Base-by-base conservation (phyloP, 1,140 invertebrate genomes). In the Eulimnadia texana region DNA sequence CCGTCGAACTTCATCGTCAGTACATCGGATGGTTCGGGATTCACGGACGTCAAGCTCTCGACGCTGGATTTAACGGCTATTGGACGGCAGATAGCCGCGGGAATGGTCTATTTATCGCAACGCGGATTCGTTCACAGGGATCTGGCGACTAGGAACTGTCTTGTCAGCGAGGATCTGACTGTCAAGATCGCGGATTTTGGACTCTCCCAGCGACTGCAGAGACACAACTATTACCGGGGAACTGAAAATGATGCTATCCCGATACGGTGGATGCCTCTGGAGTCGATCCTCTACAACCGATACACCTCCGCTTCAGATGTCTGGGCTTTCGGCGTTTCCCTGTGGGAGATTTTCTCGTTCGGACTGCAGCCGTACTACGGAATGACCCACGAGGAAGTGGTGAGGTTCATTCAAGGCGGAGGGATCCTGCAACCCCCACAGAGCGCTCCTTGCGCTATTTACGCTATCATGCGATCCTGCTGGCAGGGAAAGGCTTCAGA, bases 131-230 rank as follows among this genome's bases (percentile, higher is more conserved):
- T 97, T 0, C 94, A 98, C 74, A 80, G 93, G 58, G 94, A 97
- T 75, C 75, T 98, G 65, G 93, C 94, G 0, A 95, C 93, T 0
- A 79, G 94, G 70, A 98, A 98, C 77, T 97, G 93, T 76, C 78
- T 98, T 29, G 93, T 98, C 63, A 88, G 92, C 71, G 88, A 95
- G 67, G 81, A 88, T 56, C 91, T 95, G 84, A 81, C 87, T 23
- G 93, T 97, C 0, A 97, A 97, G 79, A 97, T 98, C 67, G 92
- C 93, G 0, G 93, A 98, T 73, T 95, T 95, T 77, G 91, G 91
- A 24, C 73, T 95, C 9, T 93, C 90, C 1, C 89, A 92, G 71
- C 92, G 93, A 74, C 92, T 93, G 69, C 93, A 93, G 75, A 72
- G 90, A 63, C 72, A 89, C 76, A 86, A 90, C 72, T 91, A 91